Evolutionary conservation across 2,888 invertebrate genomes (phyloP).

Genomic region (Eudemis profundana): DNA sequence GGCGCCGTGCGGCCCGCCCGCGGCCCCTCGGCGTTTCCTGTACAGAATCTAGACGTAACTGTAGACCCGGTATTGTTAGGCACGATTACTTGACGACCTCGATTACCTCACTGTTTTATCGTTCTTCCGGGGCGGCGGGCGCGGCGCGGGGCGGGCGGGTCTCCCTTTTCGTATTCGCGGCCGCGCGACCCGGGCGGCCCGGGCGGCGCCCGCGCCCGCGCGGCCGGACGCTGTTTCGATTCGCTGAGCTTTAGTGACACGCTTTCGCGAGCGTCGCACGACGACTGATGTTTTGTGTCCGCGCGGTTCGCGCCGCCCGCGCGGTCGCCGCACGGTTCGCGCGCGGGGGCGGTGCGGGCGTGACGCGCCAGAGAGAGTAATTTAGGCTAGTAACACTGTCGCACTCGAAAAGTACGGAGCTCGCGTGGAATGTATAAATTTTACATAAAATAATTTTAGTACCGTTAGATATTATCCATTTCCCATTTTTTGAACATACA

Average conservation of each 20-base stretch:
- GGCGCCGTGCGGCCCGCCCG: slow-evolving; percentile 40
- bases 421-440: slow-evolving; percentile 75
- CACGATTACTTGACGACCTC: slow-evolving; percentile 15
- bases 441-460: slow-evolving; percentile 80
- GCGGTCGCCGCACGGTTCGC: slow-evolving; percentile 6
- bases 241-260: slow-evolving; percentile 66
- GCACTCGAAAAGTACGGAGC: slow-evolving; percentile 57
- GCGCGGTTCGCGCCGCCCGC: slow-evolving; percentile 41
- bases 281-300: slow-evolving; percentile 45
- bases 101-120: slow-evolving; percentile 34
- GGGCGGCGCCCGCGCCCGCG: slow-evolving; percentile 40
- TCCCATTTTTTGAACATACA: slow-evolving; percentile 81
- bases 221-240: slow-evolving; percentile 60
- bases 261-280: slow-evolving; percentile 54
- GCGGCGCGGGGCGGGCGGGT: slow-evolving; percentile 37
- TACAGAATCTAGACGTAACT: slow-evolving; percentile 16
- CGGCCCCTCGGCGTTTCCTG: slow-evolving; percentile 37
- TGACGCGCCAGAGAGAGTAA: slow-evolving; percentile 39
- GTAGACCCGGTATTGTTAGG: slow-evolving; percentile 15
- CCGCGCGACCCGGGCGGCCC: slow-evolving; percentile 42
- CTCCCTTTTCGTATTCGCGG: slow-evolving; percentile 48
- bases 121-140: slow-evolving; percentile 39
- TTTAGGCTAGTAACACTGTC: slow-evolving; percentile 48
- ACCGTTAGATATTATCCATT: slow-evolving; percentile 84
- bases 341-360: slow-evolving; percentile 17